phyloP scores from a whole-genome alignment of 2,888 invertebrate genomes.

The Pegoplata infirma region DNA sequence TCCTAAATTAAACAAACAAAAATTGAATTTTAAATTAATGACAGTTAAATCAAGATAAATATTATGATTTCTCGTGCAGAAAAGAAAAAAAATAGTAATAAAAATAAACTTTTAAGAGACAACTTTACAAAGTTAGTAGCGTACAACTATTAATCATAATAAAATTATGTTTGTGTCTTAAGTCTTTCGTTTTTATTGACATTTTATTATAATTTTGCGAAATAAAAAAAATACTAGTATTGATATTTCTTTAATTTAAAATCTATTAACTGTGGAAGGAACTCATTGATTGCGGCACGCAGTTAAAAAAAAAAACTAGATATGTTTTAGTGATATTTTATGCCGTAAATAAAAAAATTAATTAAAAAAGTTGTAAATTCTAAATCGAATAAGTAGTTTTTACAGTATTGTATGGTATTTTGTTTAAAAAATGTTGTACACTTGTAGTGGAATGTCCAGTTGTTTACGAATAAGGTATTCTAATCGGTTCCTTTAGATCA shows the following conservation, averaged over 20 bases:
- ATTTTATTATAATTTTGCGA: background rate
- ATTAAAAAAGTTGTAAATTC: background rate
- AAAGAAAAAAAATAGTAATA: background rate
- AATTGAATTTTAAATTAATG: slow-evolving; percentile 49
- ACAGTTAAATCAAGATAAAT: slow-evolving; percentile 50
- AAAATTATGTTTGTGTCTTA: slow-evolving; percentile 35
- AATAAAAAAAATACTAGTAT: background rate
- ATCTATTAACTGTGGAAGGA: background rate
- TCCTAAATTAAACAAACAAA: background rate
- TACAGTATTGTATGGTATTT: no score
- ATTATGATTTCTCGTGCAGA: slow-evolving; percentile 7
- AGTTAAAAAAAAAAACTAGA: background rate
- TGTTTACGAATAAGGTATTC: no score
- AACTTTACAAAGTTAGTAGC: slow-evolving; percentile 34
- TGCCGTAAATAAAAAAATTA: background rate
- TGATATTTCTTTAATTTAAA: background rate
- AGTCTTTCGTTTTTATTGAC: slow-evolving; percentile 20
- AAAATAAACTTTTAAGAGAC: slow-evolving; percentile 31
- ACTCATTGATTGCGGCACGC: no score
- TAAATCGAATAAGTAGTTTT: no score
- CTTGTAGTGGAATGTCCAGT: no score
- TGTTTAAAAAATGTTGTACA: no score
- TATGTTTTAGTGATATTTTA: background rate
- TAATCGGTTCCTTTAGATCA: no score
- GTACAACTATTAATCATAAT: slow-evolving; percentile 49